Evolutionary conservation across 2,888 invertebrate species (phyloP), one percentile per base, ranked within the genome.

Genomic region (Spatulosminthurus flaviceps): DNA sequence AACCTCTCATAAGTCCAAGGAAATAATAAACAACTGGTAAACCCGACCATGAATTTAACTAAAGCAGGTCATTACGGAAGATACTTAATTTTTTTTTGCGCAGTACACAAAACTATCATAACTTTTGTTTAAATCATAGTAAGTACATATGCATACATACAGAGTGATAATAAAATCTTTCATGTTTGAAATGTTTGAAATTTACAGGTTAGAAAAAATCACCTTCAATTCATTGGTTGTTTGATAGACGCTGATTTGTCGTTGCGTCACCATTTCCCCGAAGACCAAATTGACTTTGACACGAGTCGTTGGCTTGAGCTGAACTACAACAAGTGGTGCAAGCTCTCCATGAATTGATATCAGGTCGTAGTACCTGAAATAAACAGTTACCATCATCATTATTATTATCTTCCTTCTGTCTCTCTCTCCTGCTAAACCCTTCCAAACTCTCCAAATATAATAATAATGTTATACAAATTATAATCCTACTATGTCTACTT

Each of bases 281-380:
- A 92, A 95, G 2, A 92, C 93, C 87, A 97, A 93, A 60, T 92
- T 92, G 81, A 96, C 93, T 89, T 94, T 94, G 61, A 95, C 94
- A 80, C 93, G 91, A 87, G 94, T 95, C 87, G 95, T 84, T 41
- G 88, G 88, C 74, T 86, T 86, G 11, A 97, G 90, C 89, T 94
- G 94, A 67, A 97, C 92, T 83, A 95, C 93, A 77, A 95, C 95
- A 85, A 97, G 89, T 0, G 96, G 96, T 88, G 96, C 94, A 80
- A 97, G 90, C 88, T 95, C 93, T 75, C 97, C 97, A 88, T 97
- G 95, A 82, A 93, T 92, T 69, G 91, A 90, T 66, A 95, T 91
- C 83, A 97, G 89, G 88, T 96, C 95, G 87, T 91, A 91, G 87
- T 94, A 95, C 87, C 94, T 94, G 88, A 26, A 89, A 72, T 16